phyloP scores from a whole-genome alignment of 2,113 vertebrate species.

The Pseudorasbora parva region DNA sequence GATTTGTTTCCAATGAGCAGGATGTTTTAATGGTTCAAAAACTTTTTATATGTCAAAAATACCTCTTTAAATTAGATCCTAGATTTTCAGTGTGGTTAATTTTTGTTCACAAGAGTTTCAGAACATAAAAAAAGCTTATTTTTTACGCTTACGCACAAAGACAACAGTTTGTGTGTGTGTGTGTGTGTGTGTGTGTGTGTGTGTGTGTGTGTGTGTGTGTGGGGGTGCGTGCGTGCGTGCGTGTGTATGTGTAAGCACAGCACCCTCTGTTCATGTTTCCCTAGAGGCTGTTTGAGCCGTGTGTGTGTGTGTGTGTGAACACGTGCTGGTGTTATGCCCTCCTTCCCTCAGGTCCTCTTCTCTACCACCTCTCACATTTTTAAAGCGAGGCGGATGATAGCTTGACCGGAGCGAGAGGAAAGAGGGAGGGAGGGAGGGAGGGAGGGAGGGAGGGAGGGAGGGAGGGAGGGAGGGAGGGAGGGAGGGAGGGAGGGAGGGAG shows the following conservation, averaged over 20 bases:
- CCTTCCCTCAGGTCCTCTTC: slow-evolving; percentile 34
- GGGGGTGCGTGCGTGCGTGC: not conserved
- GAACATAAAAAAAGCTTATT: not conserved
- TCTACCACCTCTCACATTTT: slow-evolving; percentile 30
- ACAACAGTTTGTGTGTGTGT: not conserved
- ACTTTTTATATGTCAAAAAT: too few relatives aligned
- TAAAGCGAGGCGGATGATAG: slow-evolving; percentile 13
- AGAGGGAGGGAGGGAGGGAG: not conserved
- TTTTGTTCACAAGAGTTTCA: not conserved
- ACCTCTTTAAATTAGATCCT: too few relatives aligned
- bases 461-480: not conserved
- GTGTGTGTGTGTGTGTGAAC: slow-evolving; percentile 1
- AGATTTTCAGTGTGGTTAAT: not conserved
- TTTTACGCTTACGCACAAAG: slow-evolving; percentile 3
- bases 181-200: too few relatives aligned
- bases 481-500: not conserved
- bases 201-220: too few relatives aligned
- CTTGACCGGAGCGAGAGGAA: not conserved
- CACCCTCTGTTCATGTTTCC: slow-evolving; percentile 5
- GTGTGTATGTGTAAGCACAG: not conserved
- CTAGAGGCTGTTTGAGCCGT: not conserved
- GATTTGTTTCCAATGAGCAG: too few relatives aligned
- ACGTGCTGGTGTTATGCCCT: slow-evolving; percentile 39
- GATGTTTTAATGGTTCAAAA: too few relatives aligned
- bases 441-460: not conserved